A percentile compares a stretch with the other conserved stretches of the same genome.
phyloP scores from a whole-genome alignment of 2,797 vertebrate species.

The Channallabes apus region DNA sequence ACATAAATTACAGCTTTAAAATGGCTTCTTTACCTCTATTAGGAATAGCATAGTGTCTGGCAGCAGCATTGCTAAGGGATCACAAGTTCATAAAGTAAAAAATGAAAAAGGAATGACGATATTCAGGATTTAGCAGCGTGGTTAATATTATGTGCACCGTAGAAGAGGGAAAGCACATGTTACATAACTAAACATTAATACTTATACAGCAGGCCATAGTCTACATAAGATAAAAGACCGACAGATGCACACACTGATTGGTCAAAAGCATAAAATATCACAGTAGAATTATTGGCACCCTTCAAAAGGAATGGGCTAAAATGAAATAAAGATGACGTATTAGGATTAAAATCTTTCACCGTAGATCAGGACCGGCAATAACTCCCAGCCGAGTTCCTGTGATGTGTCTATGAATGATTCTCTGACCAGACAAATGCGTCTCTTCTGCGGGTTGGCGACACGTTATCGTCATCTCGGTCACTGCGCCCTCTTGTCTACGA shows the following conservation, averaged over 20 bases:
- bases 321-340: neutral
- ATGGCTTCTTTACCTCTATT: neutral
- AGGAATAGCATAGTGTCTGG: neutral
- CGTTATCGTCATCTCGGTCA: no score
- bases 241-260: neutral
- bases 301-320: neutral
- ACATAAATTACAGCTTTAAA: neutral
- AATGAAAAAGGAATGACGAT: neutral
- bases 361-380: no score
- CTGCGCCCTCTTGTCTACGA: no score
- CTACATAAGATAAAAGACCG: constrained; percentile 2
- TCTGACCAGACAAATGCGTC: no score
- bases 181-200: constrained; percentile 23
- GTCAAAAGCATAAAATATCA: neutral
- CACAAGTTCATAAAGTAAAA: neutral
- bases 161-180: neutral
- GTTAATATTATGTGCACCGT: neutral
- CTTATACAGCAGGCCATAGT: constrained; percentile 23
- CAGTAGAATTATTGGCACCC: neutral
- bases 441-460: no score
- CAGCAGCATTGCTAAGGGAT: neutral
- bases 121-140: neutral
- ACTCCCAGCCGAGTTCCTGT: no score
- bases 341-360: neutral
- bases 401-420: no score